Percentiles rank a stretch among this genome's conserved stretches.
phyloP scores from a whole-genome alignment of 1,140 invertebrate genomes.

The Neotoxoptera formosana region DNA sequence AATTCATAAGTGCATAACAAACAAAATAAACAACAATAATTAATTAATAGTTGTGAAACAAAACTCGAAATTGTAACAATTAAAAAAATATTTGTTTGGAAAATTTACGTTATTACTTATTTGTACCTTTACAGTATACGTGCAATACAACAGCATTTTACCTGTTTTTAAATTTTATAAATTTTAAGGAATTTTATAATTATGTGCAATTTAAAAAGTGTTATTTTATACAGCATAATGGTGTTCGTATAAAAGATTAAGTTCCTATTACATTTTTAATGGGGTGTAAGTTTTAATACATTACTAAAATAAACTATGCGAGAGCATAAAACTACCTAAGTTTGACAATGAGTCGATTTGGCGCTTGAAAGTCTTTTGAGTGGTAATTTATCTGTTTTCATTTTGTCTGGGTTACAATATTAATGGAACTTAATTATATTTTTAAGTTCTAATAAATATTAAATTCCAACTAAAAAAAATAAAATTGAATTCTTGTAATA shows the following conservation, averaged over 20 bases:
- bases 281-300: slow-evolving; percentile 32
- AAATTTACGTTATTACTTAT: background rate
- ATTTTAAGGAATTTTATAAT: background rate
- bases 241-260: slow-evolving; percentile 1
- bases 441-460: background rate
- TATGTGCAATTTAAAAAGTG: background rate
- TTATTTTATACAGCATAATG: background rate
- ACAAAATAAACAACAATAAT: too few species aligned
- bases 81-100: background rate
- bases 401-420: background rate
- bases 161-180: background rate
- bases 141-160: background rate
- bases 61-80: background rate
- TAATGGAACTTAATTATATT: slow-evolving; percentile 2
- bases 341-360: slow-evolving; percentile 42
- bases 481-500: background rate
- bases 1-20: too few species aligned
- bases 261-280: slow-evolving; percentile 31
- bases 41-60: background rate
- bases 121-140: background rate
- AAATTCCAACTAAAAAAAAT: background rate
- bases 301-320: slow-evolving; percentile 43
- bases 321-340: slow-evolving; percentile 37
- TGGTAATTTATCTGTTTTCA: slow-evolving; percentile 32
- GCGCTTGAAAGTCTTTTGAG: slow-evolving; percentile 34